Percentiles rank a stretch among this genome's conserved stretches.
These are phyloP conservation scores for Tetragnatha montana DNA, from an alignment of 2,888 invertebrate genomes.

Conservation along the genomic window DNA sequence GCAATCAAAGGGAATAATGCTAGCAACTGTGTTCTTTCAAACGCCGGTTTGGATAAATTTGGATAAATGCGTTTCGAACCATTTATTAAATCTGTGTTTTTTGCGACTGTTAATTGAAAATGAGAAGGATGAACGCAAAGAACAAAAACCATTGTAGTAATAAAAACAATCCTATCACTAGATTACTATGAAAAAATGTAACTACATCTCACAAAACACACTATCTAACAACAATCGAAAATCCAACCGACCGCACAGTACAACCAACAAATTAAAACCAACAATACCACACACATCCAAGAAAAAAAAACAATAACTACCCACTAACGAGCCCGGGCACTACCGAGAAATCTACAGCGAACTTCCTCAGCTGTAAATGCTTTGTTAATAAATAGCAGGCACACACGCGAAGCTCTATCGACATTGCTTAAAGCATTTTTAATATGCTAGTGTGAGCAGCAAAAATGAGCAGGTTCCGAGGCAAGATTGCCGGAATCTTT, in stretches of 20 bases:
- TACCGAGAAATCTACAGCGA: conserved; percentile 13
- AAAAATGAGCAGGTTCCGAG: conserved; percentile 27
- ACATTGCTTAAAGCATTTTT: conserved; percentile 54
- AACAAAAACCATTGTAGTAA: no score
- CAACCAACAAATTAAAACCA: conserved; percentile 15
- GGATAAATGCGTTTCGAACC: no score
- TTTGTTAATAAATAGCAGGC: conserved; percentile 42
- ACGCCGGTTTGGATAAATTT: no score
- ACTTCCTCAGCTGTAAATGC: conserved; percentile 37
- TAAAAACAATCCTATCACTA: no score
- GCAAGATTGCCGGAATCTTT: conserved; percentile 16
- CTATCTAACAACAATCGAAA: not conserved
- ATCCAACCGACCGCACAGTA: not conserved
- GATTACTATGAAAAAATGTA: no score
- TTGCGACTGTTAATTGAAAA: no score
- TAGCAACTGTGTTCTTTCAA: no score
- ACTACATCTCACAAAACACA: no score
- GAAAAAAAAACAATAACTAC: conserved; percentile 6
- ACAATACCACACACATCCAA: conserved; percentile 22
- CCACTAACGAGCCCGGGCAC: not conserved
- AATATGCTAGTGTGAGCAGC: conserved; percentile 31
- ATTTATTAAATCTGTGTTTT: no score
- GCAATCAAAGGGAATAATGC: no score
- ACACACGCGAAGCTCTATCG: conserved; percentile 44
- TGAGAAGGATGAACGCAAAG: no score